Percentiles rank a stretch among this genome's conserved stretches.
These are phyloP conservation scores for Centropristis striata DNA, from an alignment of 2,113 vertebrate species.

Conservation along the genomic window DNA sequence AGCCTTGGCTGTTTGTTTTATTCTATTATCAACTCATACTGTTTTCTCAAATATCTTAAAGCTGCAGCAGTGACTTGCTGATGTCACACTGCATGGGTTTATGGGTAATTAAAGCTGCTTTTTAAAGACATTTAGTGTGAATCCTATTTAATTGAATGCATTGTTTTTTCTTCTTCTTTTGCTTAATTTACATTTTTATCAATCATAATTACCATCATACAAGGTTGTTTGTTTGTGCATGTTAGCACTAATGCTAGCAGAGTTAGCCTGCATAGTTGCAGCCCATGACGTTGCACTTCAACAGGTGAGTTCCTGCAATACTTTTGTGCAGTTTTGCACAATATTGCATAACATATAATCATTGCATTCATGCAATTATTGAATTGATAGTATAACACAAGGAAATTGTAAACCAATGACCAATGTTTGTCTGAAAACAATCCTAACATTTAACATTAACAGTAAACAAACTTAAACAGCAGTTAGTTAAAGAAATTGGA, in stretches of 20 bases:
- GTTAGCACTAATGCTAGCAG: not conserved
- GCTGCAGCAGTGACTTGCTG: conserved; percentile 18
- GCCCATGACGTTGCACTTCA: not conserved
- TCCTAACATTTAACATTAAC: no score
- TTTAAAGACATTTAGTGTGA: no score
- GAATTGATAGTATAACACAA: no score
- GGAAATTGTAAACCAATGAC: no score
- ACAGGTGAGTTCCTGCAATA: not conserved
- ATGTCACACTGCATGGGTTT: conserved; percentile 2
- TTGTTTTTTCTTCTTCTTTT: not conserved
- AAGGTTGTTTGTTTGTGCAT: not conserved
- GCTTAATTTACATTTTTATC: no score
- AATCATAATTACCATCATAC: no score
- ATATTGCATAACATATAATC: not conserved
- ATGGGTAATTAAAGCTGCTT: conserved; percentile 5
- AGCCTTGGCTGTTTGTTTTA: conserved; percentile 60
- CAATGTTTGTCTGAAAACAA: no score
- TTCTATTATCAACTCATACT: conserved; percentile 43
- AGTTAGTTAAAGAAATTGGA: no score
- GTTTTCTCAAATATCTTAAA: conserved; percentile 57
- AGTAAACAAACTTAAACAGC: no score
- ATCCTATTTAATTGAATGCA: no score
- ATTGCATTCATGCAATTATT: no score
- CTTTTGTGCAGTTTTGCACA: not conserved
- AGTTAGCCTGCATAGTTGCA: not conserved